A percentile compares a stretch with the other conserved stretches of the same genome.
phyloP scores from a whole-genome alignment of 2,113 vertebrate species.

The Picathartes gymnocephalus region DNA sequence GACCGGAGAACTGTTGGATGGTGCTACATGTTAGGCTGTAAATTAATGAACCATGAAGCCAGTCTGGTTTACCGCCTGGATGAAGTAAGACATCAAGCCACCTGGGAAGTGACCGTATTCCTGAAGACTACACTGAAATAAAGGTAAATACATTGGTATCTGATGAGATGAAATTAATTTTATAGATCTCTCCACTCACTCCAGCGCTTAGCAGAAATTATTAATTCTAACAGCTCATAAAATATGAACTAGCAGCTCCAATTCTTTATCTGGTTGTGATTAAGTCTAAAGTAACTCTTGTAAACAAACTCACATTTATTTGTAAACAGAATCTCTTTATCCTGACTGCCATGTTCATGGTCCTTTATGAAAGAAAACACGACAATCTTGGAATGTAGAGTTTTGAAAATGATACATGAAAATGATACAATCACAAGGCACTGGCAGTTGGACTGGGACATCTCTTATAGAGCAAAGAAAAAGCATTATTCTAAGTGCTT shows the following conservation, averaged over 20 bases:
- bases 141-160: background rate
- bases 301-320: background rate
- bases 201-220: background rate
- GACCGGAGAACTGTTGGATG: background rate
- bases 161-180: background rate
- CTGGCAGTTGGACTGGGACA: background rate
- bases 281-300: background rate
- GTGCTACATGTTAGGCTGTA: background rate
- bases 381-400: background rate
- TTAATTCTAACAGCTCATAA: background rate
- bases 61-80: background rate
- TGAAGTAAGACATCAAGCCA: background rate
- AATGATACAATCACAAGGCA: background rate
- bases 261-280: background rate
- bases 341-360: background rate
- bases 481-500: background rate
- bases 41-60: background rate
- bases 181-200: background rate
- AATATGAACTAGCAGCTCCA: background rate
- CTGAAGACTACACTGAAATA: background rate
- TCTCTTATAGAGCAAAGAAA: background rate
- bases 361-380: background rate
- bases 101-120: background rate
- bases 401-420: background rate
- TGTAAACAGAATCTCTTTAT: background rate